Evolutionary conservation across 2,888 invertebrate species (phyloP).

Genomic region (Agonopterix alstromeriana): DNA sequence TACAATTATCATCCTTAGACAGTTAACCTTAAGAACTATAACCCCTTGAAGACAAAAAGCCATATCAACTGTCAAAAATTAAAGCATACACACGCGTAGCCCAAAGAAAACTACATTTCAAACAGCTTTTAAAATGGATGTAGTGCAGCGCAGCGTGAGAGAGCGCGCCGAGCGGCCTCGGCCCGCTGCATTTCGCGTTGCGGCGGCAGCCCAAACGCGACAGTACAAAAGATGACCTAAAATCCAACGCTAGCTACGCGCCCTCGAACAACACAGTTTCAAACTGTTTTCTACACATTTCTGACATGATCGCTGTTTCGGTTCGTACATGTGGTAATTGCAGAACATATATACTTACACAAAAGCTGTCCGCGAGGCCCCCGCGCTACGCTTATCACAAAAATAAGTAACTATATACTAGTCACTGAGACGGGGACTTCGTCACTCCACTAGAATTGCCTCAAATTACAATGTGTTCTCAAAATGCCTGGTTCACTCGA

Average conservation of each 20-base stretch:
- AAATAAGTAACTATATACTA: constrained; percentile 77
- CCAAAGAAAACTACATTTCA: constrained; percentile 62
- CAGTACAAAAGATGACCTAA: constrained; percentile 75
- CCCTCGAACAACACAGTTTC: constrained; percentile 46
- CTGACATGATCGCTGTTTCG: constrained; percentile 46
- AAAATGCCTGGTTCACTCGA: constrained; percentile 26
- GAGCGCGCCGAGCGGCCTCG: constrained; percentile 69
- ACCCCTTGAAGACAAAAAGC: constrained; percentile 43
- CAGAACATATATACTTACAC: constrained; percentile 60
- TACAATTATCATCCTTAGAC: constrained; percentile 57
- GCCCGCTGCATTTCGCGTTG: constrained; percentile 69
- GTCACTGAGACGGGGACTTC: constrained; percentile 68
- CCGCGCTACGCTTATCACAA: constrained; percentile 75
- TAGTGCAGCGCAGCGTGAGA: constrained; percentile 57
- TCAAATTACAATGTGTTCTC: constrained; percentile 31
- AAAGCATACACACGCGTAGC: constrained; percentile 67
- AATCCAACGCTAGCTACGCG: constrained; percentile 65
- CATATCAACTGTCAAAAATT: constrained; percentile 78
- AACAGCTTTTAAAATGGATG: constrained; percentile 62
- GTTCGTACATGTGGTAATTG: constrained; percentile 37
- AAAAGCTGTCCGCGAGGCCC: constrained; percentile 64
- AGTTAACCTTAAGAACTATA: constrained; percentile 44
- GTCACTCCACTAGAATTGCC: constrained; percentile 59
- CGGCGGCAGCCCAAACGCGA: constrained; percentile 61
- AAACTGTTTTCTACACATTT: constrained; percentile 59